Evolutionary conservation across 1,140 invertebrate genomes (phyloP).

Genomic region (Ptiloglossa arizonensis): DNA sequence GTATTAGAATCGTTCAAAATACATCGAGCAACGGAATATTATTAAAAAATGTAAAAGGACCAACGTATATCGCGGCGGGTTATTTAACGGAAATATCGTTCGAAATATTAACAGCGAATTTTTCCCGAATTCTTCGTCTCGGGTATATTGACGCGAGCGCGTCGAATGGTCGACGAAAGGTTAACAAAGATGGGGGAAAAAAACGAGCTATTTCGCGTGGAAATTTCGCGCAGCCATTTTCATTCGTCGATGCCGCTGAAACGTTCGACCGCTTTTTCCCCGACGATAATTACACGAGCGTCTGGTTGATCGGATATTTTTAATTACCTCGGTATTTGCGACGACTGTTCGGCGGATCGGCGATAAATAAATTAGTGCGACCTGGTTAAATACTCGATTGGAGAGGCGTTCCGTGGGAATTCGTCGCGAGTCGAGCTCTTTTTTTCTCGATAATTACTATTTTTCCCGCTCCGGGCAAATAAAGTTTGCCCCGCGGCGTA

Average conservation of each 20-base stretch:
- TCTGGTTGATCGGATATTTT: slow-evolving; percentile 74
- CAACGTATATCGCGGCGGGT: no score
- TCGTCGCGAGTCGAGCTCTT: neutral
- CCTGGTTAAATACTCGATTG: slow-evolving; percentile 18
- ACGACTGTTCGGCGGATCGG: slow-evolving; percentile 15
- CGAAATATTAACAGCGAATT: neutral
- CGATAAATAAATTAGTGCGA: slow-evolving; percentile 64
- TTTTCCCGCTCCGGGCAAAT: slow-evolving; percentile 15
- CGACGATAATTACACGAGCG: slow-evolving; percentile 65
- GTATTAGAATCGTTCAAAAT: no score
- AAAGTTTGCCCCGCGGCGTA: neutral
- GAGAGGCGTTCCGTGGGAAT: slow-evolving; percentile 5
- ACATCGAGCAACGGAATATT: no score
- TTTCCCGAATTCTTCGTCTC: neutral
- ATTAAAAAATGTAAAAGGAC: no score
- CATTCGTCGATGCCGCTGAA: slow-evolving; percentile 5
- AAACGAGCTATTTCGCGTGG: neutral
- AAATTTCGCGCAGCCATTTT: slow-evolving; percentile 14
- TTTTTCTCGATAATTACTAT: slow-evolving; percentile 41
- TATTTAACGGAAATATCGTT: no score
- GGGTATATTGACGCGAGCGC: neutral
- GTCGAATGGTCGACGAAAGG: neutral
- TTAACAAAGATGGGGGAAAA: neutral
- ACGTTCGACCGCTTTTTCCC: slow-evolving; percentile 30
- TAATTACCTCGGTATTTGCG: slow-evolving; percentile 67